These are phyloP conservation scores for Zygaena filipendulae DNA, from an alignment of 2,888 invertebrate species.

Conservation along the genomic window DNA sequence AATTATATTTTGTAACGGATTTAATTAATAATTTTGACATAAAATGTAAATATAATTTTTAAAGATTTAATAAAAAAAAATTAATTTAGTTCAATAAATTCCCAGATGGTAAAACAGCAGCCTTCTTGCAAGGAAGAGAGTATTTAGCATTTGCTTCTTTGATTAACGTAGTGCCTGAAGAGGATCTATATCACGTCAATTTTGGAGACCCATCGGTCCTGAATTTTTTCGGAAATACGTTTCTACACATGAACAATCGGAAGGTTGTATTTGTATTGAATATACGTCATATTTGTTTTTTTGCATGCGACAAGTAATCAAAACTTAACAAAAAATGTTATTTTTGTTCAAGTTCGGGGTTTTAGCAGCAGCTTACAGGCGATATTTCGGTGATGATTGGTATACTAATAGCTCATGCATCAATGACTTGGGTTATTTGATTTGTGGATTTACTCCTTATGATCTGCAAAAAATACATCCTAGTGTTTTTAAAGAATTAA, in stretches of 20 bases:
- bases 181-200: constrained; percentile 53
- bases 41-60: too few species aligned
- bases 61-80: too few species aligned
- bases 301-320: too few species aligned
- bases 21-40: too few species aligned
- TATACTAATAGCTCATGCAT: constrained; percentile 34
- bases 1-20: too few species aligned
- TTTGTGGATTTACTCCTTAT: constrained; percentile 47
- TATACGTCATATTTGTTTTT: too few species aligned
- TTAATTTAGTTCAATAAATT: too few species aligned
- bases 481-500: constrained; percentile 34
- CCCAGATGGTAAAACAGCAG: constrained; percentile 53
- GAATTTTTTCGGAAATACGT: constrained; percentile 35
- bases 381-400: constrained; percentile 47
- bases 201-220: constrained; percentile 50
- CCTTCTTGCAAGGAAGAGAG: constrained; percentile 49
- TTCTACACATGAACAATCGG: constrained; percentile 32
- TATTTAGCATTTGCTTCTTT: constrained; percentile 42
- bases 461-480: constrained; percentile 42
- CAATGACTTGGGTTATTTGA: constrained; percentile 44
- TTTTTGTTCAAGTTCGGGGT: constrained; percentile 41
- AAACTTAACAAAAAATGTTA: too few species aligned
- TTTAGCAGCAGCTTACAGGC: constrained; percentile 43
- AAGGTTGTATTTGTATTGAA: constrained; percentile 31
- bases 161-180: constrained; percentile 47